Evolutionary conservation across 2,888 invertebrate genomes (phyloP).

Genomic region (Eutolmus rufibarbis): DNA sequence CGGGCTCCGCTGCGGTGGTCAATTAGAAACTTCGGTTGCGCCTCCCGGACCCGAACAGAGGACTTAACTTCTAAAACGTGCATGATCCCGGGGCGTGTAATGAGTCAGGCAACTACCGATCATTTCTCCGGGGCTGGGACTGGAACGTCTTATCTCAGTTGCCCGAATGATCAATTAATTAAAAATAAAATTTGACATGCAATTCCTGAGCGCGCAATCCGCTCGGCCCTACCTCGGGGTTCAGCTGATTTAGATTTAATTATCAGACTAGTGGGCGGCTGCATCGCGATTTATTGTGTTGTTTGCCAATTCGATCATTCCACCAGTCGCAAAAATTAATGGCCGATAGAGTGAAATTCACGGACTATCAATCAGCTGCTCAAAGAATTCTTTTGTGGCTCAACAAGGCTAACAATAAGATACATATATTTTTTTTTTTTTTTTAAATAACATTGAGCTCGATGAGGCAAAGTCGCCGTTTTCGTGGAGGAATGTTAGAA

Average conservation of each 20-base stretch:
- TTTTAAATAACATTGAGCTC: neutral
- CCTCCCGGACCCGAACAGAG: neutral
- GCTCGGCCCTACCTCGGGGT: neutral
- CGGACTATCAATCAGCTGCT: neutral
- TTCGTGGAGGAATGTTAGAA: neutral
- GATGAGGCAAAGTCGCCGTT: neutral
- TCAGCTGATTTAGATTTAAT: constrained; percentile 1
- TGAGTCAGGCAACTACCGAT: neutral
- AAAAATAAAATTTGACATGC: constrained; percentile 34
- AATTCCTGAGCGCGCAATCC: constrained; percentile 6
- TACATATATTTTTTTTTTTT: neutral
- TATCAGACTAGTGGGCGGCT: neutral
- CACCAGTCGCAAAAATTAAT: neutral
- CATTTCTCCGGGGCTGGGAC: neutral
- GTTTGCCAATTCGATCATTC: neutral
- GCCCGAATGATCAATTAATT: constrained; percentile 33
- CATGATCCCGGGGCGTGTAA: neutral
- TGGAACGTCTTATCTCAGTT: constrained; percentile 1
- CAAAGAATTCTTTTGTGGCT: neutral
- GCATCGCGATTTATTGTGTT: neutral
- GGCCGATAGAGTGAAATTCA: neutral
- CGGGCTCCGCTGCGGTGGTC: neutral
- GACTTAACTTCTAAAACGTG: neutral
- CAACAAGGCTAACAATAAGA: neutral
- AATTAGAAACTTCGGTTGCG: neutral